phyloP scores from a whole-genome alignment of 2,888 invertebrate genomes.

The Heteromurus nitidus region DNA sequence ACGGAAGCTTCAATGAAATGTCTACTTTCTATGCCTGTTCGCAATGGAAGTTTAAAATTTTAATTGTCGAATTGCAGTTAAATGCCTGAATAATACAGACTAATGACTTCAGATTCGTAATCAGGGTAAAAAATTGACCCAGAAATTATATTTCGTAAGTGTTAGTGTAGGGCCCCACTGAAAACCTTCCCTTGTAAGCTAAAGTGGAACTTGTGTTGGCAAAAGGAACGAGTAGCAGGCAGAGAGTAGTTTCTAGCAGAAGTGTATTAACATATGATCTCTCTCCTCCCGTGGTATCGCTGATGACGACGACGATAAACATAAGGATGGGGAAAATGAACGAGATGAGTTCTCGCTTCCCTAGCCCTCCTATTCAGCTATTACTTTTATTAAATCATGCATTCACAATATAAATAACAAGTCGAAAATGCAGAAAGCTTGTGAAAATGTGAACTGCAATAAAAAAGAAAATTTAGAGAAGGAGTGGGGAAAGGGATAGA shows the following conservation, averaged over 20 bases:
- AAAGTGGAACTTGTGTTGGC: no score
- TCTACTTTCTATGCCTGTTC: no score
- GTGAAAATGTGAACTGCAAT: background rate
- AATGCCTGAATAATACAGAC: no score
- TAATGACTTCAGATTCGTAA: no score
- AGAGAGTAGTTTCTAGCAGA: background rate
- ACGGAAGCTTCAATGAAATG: background rate
- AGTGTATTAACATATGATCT: background rate
- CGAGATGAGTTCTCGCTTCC: background rate
- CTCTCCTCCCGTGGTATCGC: background rate
- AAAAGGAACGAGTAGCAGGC: no score
- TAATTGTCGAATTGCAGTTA: no score
- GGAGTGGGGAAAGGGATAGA: background rate
- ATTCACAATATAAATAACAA: constrained; percentile 9
- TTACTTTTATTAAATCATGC: constrained; percentile 1
- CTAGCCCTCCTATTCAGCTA: background rate
- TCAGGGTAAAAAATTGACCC: no score
- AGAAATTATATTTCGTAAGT: no score
- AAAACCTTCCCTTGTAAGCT: no score
- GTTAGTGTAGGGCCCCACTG: no score
- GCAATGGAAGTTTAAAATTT: no score
- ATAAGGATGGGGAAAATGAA: background rate
- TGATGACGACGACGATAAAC: background rate
- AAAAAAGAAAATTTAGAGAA: no score
- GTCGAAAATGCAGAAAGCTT: background rate